Evolutionary conservation across 2,888 invertebrate genomes (phyloP), one percentile per base, ranked within the genome.

Genomic region (Chalcosyrphus nemorum): DNA sequence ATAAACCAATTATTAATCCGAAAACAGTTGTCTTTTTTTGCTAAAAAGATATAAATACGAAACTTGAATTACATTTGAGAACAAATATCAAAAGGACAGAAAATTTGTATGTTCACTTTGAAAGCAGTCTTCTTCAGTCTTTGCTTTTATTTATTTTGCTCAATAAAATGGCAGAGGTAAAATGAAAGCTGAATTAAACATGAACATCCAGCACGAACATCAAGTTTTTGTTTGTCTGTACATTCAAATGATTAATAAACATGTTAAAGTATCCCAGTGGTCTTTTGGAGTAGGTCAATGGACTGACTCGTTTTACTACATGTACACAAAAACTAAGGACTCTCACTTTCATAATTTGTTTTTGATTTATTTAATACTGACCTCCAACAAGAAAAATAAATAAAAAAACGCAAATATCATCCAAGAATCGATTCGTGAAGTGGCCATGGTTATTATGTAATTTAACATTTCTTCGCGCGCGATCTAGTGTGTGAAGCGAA

Each of bases 241-340:
- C 35, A 19, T 13, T 57, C 21, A 21, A 57, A 13, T 57, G 56
- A 21, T 38, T 38, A 21, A 38, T 57, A n/a, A 57, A 57, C 38
- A 57, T 19, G 56, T 21, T 57, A 4, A 38, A 38, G 35, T 17
- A 17, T 11, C 19, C 38, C 21, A 35, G 35, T 56, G 56, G 19
- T n/a, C 56, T 57, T n/a, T 38, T 57, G 7, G 38, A 19, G 19
- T 21, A 38, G 56, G n/a, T 57, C 56, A 57, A 57, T 38, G 56
- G 19, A 56, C 56, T 11, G n/a, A 57, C 35, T 38, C 5, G 13
- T 38, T 13, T 9, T 9, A 32, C 15, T 41, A 41, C 15, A 7
- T 43, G n/a, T n/a, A n/a, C n/a, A 7, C 43, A 4, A 15, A 6
- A 15, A 15, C 5, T 15, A 15, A 41, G 41, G 41, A 47, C 56